Evolutionary conservation across 2,113 vertebrate genomes (phyloP).

Genomic region (Lophotis ruficrista): DNA sequence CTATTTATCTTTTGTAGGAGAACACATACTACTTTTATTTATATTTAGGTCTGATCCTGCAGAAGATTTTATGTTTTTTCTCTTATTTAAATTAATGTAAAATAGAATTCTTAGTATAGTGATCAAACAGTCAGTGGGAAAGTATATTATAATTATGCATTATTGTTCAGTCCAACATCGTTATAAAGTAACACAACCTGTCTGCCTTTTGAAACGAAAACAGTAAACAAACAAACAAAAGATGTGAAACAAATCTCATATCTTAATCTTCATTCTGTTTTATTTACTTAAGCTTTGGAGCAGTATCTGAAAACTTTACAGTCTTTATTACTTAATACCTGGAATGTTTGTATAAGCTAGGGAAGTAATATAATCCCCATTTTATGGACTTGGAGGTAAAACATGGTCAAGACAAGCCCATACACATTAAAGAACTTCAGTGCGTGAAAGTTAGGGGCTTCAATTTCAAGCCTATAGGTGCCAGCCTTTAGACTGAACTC

Average conservation of each 20-base stretch:
- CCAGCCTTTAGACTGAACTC: background rate
- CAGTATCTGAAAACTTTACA: background rate
- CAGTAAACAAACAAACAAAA: background rate
- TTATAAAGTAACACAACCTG: background rate
- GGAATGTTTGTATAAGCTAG: background rate
- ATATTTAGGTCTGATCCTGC: background rate
- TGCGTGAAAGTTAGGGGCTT: background rate
- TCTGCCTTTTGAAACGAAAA: background rate
- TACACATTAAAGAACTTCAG: rapidly evolving
- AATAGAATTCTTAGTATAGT: background rate
- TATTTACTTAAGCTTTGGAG: background rate
- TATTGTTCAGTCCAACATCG: background rate
- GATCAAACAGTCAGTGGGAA: background rate
- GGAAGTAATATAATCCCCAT: background rate
- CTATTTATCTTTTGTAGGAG: background rate
- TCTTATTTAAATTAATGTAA: conserved; percentile 8
- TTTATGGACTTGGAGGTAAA: background rate
- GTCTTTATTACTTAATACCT: background rate
- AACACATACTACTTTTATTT: background rate
- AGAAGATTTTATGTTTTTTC: background rate
- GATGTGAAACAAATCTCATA: background rate
- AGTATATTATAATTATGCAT: background rate
- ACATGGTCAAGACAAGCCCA: background rate
- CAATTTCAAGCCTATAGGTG: background rate
- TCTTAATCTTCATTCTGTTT: background rate